A percentile compares a stretch with the other conserved stretches of the same genome.
These are phyloP conservation scores for Clarias gariepinus DNA, from an alignment of 2,113 vertebrate species.

Conservation along the genomic window DNA sequence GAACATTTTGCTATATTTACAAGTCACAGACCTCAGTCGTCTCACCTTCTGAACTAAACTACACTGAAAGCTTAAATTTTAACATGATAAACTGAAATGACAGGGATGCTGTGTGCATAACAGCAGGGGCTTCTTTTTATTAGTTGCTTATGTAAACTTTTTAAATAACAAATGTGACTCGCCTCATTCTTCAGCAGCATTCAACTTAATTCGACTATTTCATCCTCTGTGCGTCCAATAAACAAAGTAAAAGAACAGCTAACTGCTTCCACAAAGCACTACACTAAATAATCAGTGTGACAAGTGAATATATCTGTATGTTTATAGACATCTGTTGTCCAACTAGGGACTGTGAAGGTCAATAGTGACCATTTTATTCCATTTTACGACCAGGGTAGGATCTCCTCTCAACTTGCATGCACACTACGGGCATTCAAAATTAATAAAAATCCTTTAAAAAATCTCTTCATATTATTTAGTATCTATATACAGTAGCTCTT, in stretches of 20 bases:
- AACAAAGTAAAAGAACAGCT: neutral
- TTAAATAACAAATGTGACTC: neutral
- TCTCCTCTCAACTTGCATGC: too few species aligned
- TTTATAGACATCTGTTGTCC: too few species aligned
- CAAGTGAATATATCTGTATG: neutral
- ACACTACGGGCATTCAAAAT: too few species aligned
- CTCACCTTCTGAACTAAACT: conserved; percentile 10
- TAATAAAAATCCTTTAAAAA: too few species aligned
- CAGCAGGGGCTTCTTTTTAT: neutral
- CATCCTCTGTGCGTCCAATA: neutral
- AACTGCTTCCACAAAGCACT: neutral
- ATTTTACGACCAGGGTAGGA: too few species aligned
- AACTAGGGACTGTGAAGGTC: too few species aligned
- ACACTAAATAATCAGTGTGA: neutral
- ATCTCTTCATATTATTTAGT: too few species aligned
- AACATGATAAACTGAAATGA: neutral
- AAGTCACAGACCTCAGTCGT: neutral
- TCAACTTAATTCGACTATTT: neutral
- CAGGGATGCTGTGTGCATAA: neutral
- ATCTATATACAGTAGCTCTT: too few species aligned
- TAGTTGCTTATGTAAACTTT: neutral
- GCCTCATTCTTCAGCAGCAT: neutral
- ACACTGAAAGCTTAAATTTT: neutral
- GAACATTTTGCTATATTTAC: conserved; percentile 8
- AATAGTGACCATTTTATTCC: too few species aligned